Percentiles rank a stretch among this genome's conserved stretches.
phyloP scores from a whole-genome alignment of 1,140 invertebrate species.

The Philopotamus ludificatus region DNA sequence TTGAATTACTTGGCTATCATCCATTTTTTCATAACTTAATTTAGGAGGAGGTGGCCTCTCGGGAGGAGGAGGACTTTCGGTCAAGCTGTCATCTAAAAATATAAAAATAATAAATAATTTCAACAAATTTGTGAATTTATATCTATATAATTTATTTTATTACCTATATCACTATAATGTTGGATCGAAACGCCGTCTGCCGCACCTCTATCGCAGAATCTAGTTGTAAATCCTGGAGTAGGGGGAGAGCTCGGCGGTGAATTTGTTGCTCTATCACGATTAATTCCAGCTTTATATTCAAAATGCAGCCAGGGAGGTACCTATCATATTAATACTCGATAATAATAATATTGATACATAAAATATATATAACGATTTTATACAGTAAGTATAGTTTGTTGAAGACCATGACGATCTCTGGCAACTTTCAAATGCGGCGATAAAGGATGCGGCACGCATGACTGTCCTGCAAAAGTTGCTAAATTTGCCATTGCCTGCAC shows the following conservation, averaged over 20 bases:
- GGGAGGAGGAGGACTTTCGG: slow-evolving; percentile 24
- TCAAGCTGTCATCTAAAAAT: slow-evolving; percentile 34
- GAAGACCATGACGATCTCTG: slow-evolving; percentile 84
- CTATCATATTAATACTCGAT: slow-evolving; percentile 47
- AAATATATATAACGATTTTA: slow-evolving; percentile 12
- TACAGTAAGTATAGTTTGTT: slow-evolving; percentile 83
- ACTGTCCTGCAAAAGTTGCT: slow-evolving; percentile 75
- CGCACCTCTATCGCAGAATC: slow-evolving; percentile 65
- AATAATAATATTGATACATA: slow-evolving; percentile 6
- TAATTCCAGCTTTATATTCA: slow-evolving; percentile 53
- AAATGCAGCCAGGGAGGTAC: slow-evolving; percentile 77
- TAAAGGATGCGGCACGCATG: slow-evolving; percentile 74
- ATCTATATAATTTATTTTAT: background rate
- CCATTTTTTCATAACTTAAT: background rate
- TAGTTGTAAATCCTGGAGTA: slow-evolving; percentile 17
- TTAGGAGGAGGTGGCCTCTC: slow-evolving; percentile 35
- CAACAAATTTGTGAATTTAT: slow-evolving; percentile 1
- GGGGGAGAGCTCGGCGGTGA: slow-evolving; percentile 16
- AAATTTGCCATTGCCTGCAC: slow-evolving; percentile 83
- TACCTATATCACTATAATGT: slow-evolving; percentile 75
- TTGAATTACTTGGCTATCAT: background rate
- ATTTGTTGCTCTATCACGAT: slow-evolving; percentile 2
- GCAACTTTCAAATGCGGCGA: slow-evolving; percentile 82
- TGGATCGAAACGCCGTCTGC: slow-evolving; percentile 82
- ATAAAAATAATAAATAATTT: slow-evolving; percentile 11